phyloP scores from a whole-genome alignment of 2,113 vertebrate genomes.

The Hippocampus zosterae region DNA sequence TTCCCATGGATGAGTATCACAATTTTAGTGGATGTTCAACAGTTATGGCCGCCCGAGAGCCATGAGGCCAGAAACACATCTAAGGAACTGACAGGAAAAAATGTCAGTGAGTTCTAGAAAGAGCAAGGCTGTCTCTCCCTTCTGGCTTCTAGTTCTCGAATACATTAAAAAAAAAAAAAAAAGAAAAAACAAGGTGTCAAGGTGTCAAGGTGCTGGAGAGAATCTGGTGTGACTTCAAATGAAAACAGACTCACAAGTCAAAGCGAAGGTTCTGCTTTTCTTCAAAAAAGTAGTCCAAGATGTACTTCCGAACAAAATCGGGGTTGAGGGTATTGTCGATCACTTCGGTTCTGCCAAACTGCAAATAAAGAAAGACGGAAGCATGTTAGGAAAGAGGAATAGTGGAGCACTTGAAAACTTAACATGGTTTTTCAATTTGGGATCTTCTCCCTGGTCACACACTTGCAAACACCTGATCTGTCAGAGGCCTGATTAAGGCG shows the following conservation, averaged over 20 bases:
- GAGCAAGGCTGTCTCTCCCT: background rate
- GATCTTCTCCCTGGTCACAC: background rate
- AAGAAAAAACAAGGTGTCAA: background rate
- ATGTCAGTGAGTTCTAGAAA: background rate
- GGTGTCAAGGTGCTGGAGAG: background rate
- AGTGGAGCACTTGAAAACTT: slow-evolving; percentile 6
- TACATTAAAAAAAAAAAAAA: background rate
- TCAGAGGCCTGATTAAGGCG: slow-evolving; percentile 35
- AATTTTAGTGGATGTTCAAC: background rate
- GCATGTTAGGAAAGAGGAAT: slow-evolving; percentile 16
- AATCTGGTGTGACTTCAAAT: slow-evolving; percentile 5
- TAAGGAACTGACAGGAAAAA: background rate
- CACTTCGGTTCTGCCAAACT: slow-evolving; percentile 92
- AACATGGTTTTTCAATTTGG: background rate
- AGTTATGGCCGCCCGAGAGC: background rate
- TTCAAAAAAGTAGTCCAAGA: slow-evolving; percentile 93
- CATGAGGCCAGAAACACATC: background rate
- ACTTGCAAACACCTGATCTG: slow-evolving; percentile 7
- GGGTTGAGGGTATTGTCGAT: slow-evolving; percentile 94
- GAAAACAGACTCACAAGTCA: slow-evolving; percentile 83
- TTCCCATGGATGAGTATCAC: background rate
- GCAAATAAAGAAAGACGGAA: slow-evolving; percentile 26
- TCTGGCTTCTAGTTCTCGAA: background rate
- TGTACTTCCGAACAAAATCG: slow-evolving; percentile 90
- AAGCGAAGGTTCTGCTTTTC: slow-evolving; percentile 94